Base-by-base conservation (phyloP, 1,140 invertebrate species). In the Luehdorfia chinensis region DNA sequence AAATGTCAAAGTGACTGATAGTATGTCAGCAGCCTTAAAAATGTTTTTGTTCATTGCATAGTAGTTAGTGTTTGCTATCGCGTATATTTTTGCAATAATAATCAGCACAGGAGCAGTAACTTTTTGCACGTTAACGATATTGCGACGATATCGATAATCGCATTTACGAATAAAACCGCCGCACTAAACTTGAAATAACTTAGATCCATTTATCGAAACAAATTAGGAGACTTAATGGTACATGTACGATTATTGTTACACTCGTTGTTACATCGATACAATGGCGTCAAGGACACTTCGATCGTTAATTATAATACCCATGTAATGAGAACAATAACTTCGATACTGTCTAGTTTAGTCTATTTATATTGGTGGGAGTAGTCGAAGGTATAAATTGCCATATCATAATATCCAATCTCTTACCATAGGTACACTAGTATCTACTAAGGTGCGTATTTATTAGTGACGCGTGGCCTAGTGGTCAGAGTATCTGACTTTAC, bases 201-300 rank as follows among this genome's bases (percentile, higher is more conserved):
- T 19, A 13, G 34, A 16, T 37, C 18, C 34, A 37, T 37, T 37
- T 21, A 11, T 37, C 18, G 18, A 37, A 9, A 23, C 18, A 37
- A 21, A 37, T 37, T 37, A 6, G 34, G 16, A 19, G 21, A 19
- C 16, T 11, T 36, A 37, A 37, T 37, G 34, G 34, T 21, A 11
- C 34, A 16, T n/a, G 21, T 37, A 37, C 18, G 12, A 37, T n/a
- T n/a, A n/a, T 37, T 21, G 9, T 37, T 37, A 37, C 11, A 11
- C n/a, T 1, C 11, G 18, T n/a, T n/a, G n/a, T n/a, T 37, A 11
- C 34, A 37, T 19, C 34, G 34, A 21, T 37, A 15, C 9, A 15
- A 16, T 23, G 34, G 18, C 18, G n/a, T n/a, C n/a, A 16, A 37
- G 34, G 34, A 19, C 34, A 21, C 34, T 9, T 6, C 11, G 9